Percentiles rank a stretch among this genome's conserved stretches.
Evolutionary conservation across 2,113 vertebrate species (phyloP).

Genomic region (Tringa solitaria): DNA sequence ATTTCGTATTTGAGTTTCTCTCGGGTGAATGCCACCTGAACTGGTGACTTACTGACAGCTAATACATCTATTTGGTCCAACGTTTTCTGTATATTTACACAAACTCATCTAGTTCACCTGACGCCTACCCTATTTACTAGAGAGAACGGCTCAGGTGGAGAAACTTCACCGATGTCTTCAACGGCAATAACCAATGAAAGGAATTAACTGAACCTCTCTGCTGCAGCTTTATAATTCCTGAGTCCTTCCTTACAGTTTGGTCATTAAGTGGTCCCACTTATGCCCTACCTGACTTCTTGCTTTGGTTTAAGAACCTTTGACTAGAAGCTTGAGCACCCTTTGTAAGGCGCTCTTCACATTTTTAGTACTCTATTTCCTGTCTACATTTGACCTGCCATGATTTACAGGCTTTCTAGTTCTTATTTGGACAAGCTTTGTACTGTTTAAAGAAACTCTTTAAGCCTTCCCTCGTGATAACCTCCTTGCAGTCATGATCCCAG

Average conservation of each 20-base stretch:
- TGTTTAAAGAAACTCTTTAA: not conserved
- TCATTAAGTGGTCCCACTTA: not conserved
- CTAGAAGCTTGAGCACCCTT: not conserved
- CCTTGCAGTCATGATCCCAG: not conserved
- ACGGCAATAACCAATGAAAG: not conserved
- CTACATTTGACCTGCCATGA: not conserved
- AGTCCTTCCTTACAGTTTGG: conserved; percentile 27
- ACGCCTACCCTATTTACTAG: not conserved
- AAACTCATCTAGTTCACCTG: not conserved
- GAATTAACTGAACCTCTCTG: not conserved
- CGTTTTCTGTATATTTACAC: not conserved
- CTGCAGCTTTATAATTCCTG: not conserved
- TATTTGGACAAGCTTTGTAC: not conserved
- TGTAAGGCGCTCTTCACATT: not conserved
- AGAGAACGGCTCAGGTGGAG: not conserved
- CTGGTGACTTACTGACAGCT: not conserved
- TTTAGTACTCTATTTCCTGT: not conserved
- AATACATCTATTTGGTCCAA: not conserved
- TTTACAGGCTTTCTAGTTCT: conserved; percentile 1
- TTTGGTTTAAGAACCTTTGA: conserved; percentile 41
- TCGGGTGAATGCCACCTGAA: not conserved
- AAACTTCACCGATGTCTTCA: not conserved
- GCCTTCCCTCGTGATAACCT: not conserved
- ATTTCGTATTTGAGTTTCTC: not conserved
- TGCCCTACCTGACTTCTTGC: not conserved